Base-by-base conservation (phyloP, 2,113 vertebrate genomes). In the Lophius piscatorius region DNA sequence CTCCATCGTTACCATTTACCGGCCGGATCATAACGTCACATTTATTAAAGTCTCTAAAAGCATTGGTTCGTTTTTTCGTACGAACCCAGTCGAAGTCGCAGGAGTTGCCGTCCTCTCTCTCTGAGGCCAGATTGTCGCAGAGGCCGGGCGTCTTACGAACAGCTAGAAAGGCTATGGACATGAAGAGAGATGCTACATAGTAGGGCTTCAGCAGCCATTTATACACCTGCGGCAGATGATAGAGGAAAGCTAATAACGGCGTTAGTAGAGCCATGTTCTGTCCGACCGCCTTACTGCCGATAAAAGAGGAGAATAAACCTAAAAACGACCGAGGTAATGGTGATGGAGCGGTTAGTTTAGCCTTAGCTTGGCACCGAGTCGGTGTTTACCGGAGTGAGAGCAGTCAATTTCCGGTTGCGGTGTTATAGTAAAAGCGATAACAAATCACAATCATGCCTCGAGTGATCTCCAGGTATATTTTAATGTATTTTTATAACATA, bases 71-170 rank as follows among this genome's bases (percentile, higher is more conserved):
- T 17, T 20, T 40, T 33, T 36, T 35, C 29, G 11, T 75, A 91
- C 91, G 6, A 65, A 98, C 96, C 96, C 96, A 98, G 86, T 98
- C 96, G 54, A 98, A 98, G 92, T 97, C 96, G 80, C 96, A 98
- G 31, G 96, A 88, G 81, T 98, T 98, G 2, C 96, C 96, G 13
- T 98, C 96, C 83, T 98, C 96, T 26, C 96, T 90, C 61, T 96
- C 92, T 2, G 92, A 94, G 22, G 91, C 85, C 39, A 98, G 90
- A 35, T 92, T 90, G 6, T 89, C 88, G 74, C 96, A 98, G 45
- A 98, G 70, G 2, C 96, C 96, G 0, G 96, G 95, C 4, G 94
- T 88, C 72, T 96, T 98, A 40, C 96, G 92, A 17, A 96, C 89
- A 2, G 93, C 68, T 1, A 98, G 77, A 66, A 97, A 98, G 3